phyloP scores from a whole-genome alignment of 1,140 invertebrate species.

The Pteromalus puparum region DNA sequence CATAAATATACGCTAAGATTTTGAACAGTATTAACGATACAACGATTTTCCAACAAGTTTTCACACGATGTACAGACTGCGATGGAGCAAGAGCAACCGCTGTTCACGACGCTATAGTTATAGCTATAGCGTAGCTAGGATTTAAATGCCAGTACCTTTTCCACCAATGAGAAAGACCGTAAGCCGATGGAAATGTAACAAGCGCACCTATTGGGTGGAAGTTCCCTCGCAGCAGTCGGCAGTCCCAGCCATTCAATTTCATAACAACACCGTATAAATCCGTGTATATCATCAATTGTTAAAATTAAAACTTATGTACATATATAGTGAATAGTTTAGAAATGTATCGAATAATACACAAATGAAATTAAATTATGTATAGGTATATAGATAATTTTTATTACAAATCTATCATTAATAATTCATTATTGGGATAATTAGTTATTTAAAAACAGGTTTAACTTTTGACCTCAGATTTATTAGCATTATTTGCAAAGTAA shows the following conservation, averaged over 20 bases:
- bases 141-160: not conserved
- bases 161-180: not conserved
- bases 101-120: not conserved
- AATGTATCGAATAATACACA: too few species aligned
- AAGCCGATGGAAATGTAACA: not conserved
- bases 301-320: too few species aligned
- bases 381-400: too few species aligned
- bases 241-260: too few species aligned
- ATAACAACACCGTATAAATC: too few species aligned
- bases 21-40: not conserved
- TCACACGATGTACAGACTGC: too few species aligned
- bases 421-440: not conserved
- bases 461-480: conserved; percentile 43
- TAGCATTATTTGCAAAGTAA: conserved; percentile 46
- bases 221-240: too few species aligned
- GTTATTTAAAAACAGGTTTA: not conserved
- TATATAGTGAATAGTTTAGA: too few species aligned
- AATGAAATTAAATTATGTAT: too few species aligned
- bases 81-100: not conserved
- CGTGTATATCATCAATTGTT: too few species aligned
- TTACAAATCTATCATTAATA: too few species aligned
- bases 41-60: not conserved
- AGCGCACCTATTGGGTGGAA: not conserved
- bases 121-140: not conserved
- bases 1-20: too few species aligned